phyloP scores from a whole-genome alignment of 2,797 vertebrate species.

The Pygocentrus nattereri region DNA sequence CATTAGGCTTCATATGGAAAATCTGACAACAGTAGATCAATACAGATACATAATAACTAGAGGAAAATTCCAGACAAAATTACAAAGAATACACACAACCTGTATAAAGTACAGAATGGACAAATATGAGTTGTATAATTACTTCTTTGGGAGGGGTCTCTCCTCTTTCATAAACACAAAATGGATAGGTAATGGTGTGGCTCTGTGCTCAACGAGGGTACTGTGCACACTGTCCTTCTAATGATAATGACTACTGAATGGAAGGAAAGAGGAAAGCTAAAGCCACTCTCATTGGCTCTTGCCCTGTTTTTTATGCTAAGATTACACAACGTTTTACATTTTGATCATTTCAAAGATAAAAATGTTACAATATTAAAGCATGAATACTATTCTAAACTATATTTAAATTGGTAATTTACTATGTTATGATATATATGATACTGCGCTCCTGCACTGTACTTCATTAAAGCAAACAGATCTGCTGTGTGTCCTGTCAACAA shows the following conservation, averaged over 20 bases:
- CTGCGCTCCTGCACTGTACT: no score
- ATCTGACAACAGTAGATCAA: neutral
- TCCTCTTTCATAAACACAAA: neutral
- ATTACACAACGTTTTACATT: neutral
- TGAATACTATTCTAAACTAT: no score
- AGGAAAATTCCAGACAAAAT: conserved; percentile 6
- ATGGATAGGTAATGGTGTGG: neutral
- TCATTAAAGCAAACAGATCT: no score
- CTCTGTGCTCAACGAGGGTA: conserved; percentile 29
- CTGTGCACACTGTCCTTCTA: conserved; percentile 30
- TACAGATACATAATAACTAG: neutral
- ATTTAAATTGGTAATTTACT: no score
- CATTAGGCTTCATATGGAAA: neutral
- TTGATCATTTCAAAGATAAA: no score
- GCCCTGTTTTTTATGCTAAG: neutral
- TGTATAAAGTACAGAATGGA: neutral
- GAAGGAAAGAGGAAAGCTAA: neutral
- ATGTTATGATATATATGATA: no score
- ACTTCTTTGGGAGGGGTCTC: neutral
- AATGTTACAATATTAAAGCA: no score
- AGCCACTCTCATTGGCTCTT: neutral
- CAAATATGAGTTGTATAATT: neutral
- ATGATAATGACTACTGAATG: conserved; percentile 1
- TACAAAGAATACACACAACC: neutral
- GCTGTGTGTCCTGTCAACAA: no score